These are phyloP conservation scores for Cyprinella venusta DNA, from an alignment of 2,797 vertebrate genomes.

Conservation along the genomic window DNA sequence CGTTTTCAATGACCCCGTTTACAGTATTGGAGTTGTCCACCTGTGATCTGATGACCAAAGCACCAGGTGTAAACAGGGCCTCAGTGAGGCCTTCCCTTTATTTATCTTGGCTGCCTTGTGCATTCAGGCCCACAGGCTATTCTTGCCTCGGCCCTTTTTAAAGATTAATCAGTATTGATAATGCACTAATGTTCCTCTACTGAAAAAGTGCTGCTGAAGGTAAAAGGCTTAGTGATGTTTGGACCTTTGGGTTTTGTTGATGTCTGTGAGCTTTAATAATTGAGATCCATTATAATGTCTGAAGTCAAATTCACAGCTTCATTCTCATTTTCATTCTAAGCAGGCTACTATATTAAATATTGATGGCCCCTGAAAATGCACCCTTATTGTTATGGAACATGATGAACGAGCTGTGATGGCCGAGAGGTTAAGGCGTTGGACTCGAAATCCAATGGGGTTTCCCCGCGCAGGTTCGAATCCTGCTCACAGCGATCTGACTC, in stretches of 20 bases:
- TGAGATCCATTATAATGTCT: not conserved
- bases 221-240: not conserved
- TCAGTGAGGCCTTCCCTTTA: not conserved
- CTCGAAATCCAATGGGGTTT: conserved; percentile 23
- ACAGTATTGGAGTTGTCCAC: too few relatives aligned
- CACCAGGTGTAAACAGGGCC: not conserved
- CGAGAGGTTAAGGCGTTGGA: conserved; percentile 2
- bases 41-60: too few relatives aligned
- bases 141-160: not conserved
- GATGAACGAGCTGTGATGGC: not conserved
- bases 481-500: not conserved
- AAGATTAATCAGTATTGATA: not conserved
- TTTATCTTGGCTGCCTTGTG: not conserved
- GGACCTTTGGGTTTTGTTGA: not conserved
- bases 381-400: accelerated
- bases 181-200: not conserved
- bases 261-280: conserved; percentile 3
- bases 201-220: conserved; percentile 1
- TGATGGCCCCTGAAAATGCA: not conserved
- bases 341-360: not conserved
- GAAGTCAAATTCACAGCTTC: not conserved
- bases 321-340: not conserved
- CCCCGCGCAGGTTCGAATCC: conserved; percentile 2
- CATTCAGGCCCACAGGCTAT: not conserved
- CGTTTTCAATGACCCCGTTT: not conserved